Evolutionary conservation across 2,113 vertebrate genomes (phyloP).

Genomic region (Neodontobutis hainanensis): DNA sequence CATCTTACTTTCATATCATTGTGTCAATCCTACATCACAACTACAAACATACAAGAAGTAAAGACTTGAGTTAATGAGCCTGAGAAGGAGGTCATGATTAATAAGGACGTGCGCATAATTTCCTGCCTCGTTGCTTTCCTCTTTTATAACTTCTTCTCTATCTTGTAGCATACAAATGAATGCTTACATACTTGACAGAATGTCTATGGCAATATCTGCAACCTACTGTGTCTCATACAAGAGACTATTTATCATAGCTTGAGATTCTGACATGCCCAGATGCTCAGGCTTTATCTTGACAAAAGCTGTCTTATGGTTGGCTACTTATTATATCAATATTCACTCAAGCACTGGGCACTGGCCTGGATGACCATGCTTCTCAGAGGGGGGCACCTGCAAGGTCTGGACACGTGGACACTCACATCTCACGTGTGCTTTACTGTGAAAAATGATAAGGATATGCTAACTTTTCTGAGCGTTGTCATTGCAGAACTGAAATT

Average conservation of each 20-base stretch:
- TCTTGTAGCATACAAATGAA: constrained; percentile 61
- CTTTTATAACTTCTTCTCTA: constrained; percentile 65
- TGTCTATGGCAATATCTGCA: constrained; percentile 50
- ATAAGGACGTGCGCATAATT: constrained; percentile 73
- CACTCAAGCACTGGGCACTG: constrained; percentile 33
- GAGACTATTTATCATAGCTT: constrained; percentile 60
- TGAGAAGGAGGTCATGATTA: constrained; percentile 76
- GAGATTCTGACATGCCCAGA: constrained; percentile 36
- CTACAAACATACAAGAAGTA: constrained; percentile 62
- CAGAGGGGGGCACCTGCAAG: constrained; percentile 9
- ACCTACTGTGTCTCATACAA: constrained; percentile 50
- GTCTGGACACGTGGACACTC: constrained; percentile 18
- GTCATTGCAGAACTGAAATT: neutral
- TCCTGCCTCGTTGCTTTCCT: constrained; percentile 63
- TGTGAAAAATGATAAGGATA: neutral
- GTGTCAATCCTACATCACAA: constrained; percentile 62
- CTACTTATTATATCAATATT: constrained; percentile 46
- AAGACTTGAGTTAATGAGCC: constrained; percentile 72
- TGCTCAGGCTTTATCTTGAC: constrained; percentile 57
- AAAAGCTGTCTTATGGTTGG: constrained; percentile 47
- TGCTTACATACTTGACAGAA: constrained; percentile 58
- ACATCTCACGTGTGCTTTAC: constrained; percentile 14
- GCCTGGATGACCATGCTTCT: constrained; percentile 25
- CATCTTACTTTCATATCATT: constrained; percentile 56
- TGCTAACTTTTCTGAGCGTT: constrained; percentile 12